A percentile compares a stretch with the other conserved stretches of the same genome.
Conservation (phyloP, 2,888 invertebrate genomes). For the Torymus texanus region DNA sequence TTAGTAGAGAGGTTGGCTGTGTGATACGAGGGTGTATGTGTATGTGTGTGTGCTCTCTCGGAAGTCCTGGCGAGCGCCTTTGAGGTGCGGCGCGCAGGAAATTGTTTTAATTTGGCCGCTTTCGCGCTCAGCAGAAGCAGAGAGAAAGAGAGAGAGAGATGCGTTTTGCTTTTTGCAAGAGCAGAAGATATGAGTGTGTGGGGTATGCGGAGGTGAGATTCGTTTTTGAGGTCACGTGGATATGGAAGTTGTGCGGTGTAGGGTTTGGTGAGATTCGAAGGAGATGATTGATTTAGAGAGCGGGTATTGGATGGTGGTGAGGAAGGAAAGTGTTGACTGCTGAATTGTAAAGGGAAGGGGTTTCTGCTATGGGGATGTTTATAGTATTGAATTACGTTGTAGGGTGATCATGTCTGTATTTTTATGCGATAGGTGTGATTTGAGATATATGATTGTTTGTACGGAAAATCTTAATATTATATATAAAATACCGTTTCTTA, state of each 20-base stretch:
- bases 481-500: no score
- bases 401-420: no score
- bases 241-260: slow-evolving; percentile 2
- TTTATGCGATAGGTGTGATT: no score
- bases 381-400: no score
- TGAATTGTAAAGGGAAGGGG: no score
- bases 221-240: no score
- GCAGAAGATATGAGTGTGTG: neutral
- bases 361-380: no score
- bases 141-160: neutral
- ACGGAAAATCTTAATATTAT: no score
- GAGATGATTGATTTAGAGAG: slow-evolving; percentile 4
- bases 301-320: no score
- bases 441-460: no score
- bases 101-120: slow-evolving; percentile 49
- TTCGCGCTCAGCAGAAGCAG: neutral
- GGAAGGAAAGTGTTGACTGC: no score
- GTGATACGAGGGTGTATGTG: slow-evolving; percentile 21
- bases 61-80: slow-evolving; percentile 3
- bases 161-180: neutral
- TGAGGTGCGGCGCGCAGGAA: slow-evolving; percentile 38
- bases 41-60: neutral
- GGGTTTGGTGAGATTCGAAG: slow-evolving; percentile 1
- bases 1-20: no score
- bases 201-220: neutral